These are phyloP conservation scores for Vulpes lagopus DNA, from an alignment of 2,113 vertebrate species.

Conservation along the genomic window DNA sequence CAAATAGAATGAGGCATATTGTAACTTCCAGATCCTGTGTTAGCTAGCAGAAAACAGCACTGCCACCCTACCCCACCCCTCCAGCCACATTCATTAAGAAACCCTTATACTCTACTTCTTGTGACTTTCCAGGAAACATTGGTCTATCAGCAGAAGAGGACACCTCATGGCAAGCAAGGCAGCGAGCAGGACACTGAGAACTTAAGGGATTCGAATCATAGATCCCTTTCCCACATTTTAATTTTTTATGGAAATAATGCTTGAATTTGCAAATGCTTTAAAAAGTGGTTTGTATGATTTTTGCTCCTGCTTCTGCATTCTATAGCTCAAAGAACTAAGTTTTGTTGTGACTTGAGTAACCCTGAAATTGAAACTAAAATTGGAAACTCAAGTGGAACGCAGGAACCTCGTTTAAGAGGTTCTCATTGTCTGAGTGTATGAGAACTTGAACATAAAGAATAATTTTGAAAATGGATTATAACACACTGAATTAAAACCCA, in stretches of 20 bases:
- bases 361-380: slow-evolving; percentile 6
- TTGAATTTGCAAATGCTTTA: not conserved
- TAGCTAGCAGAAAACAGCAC: rapidly evolving
- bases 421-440: not conserved
- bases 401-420: not conserved
- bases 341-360: not conserved
- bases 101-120: too few species aligned
- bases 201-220: rapidly evolving
- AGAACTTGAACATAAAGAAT: not conserved
- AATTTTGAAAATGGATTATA: slow-evolving; percentile 4
- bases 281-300: not conserved
- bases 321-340: not conserved
- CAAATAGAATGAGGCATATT: not conserved
- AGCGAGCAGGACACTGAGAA: not conserved
- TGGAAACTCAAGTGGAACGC: not conserved
- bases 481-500: not conserved
- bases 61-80: rapidly evolving
- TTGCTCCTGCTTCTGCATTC: not conserved
- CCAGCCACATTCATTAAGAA: not conserved
- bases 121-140: not conserved
- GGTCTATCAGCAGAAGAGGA: not conserved
- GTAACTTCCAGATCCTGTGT: not conserved
- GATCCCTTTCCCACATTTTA: not conserved
- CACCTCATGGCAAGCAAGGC: not conserved
- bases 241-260: not conserved